Evolutionary conservation across 2,113 vertebrate species (phyloP).

Genomic region (Pithys albifrons): DNA sequence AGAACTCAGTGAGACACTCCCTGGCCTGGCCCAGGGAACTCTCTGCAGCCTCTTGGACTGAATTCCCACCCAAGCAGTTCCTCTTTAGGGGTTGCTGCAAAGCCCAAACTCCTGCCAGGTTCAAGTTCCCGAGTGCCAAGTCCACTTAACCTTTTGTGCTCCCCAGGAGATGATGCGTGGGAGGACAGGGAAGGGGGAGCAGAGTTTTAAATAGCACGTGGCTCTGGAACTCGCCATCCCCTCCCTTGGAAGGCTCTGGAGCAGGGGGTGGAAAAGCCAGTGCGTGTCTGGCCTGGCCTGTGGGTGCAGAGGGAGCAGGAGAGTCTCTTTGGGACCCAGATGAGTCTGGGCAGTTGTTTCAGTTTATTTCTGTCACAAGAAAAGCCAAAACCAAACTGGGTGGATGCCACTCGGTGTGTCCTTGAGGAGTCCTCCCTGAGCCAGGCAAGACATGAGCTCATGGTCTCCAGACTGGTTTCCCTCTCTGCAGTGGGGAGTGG

Average conservation of each 20-base stretch:
- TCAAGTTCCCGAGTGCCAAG: background rate
- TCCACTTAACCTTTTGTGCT: background rate
- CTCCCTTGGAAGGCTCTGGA: background rate
- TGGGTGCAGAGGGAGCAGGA: background rate
- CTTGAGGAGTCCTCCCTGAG: background rate
- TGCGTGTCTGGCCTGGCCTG: background rate
- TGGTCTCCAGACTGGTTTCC: background rate
- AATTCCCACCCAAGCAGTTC: background rate
- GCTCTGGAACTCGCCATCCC: background rate
- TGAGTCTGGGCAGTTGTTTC: background rate
- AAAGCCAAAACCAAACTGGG: background rate
- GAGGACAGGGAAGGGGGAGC: background rate
- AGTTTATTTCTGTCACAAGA: background rate
- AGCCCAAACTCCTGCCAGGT: background rate
- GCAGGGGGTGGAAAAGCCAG: background rate
- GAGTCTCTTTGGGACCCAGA: background rate
- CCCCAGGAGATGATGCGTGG: accelerated
- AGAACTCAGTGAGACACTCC: background rate
- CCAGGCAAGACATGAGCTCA: constrained; percentile 8
- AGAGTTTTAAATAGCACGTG: background rate
- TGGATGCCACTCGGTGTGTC: background rate
- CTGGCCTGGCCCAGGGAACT: background rate
- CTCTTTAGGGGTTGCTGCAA: background rate
- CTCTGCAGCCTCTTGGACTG: background rate
- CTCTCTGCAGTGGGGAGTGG: background rate